A percentile compares a stretch with the other conserved stretches of the same genome.
phyloP scores from a whole-genome alignment of 2,113 vertebrate genomes.

The Otocyon megalotis region DNA sequence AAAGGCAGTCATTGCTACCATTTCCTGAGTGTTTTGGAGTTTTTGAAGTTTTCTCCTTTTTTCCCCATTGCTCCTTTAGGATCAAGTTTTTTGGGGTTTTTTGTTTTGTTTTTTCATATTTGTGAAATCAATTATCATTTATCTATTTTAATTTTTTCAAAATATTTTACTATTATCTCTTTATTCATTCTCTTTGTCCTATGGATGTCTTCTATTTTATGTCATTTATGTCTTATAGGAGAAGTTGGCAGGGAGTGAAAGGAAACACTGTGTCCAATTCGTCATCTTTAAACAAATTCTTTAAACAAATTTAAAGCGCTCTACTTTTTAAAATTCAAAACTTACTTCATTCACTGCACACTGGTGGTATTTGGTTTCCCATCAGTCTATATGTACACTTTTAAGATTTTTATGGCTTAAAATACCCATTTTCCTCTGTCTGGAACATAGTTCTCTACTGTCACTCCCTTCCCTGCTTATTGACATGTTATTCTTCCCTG shows the following conservation, averaged over 20 bases:
- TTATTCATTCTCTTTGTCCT: background rate
- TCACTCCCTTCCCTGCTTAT: background rate
- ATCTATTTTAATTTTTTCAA: background rate
- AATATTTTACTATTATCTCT: background rate
- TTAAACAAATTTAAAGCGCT: background rate
- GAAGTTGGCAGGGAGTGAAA: background rate
- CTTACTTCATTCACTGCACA: background rate
- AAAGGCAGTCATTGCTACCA: background rate
- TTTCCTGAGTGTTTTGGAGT: background rate
- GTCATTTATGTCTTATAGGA: background rate
- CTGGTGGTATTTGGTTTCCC: background rate
- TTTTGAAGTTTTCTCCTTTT: background rate
- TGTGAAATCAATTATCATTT: background rate
- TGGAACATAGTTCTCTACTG: background rate
- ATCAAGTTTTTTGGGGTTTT: background rate
- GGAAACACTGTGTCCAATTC: background rate
- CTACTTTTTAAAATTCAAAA: background rate
- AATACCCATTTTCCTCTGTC: background rate
- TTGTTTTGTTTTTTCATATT: background rate
- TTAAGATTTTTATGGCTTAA: background rate
- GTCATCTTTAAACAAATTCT: constrained; percentile 6
- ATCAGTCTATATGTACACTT: background rate
- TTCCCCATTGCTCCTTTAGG: background rate
- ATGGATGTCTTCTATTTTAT: background rate
- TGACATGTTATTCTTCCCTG: background rate